Percentiles rank a stretch among this genome's conserved stretches.
Conservation (phyloP, 1,140 invertebrate genomes). For the Apis florea region DNA sequence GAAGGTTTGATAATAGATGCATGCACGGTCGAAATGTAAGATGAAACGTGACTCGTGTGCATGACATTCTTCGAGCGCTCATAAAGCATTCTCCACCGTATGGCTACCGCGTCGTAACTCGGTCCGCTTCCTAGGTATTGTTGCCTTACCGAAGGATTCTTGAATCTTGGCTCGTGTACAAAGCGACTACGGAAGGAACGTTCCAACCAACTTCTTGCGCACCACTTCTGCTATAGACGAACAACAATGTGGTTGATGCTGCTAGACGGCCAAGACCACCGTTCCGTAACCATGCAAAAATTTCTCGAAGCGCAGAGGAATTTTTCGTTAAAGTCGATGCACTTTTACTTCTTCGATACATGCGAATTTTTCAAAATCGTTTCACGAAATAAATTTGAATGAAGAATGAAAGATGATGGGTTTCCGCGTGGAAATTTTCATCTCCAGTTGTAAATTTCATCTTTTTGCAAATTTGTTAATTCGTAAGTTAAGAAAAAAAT, state of each 20-base stretch:
- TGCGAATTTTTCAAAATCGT: no score
- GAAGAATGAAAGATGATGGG: no score
- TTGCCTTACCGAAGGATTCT: conserved; percentile 58
- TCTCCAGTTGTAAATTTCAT: no score
- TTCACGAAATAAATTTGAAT: no score
- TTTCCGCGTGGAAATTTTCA: no score
- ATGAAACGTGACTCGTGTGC: conserved; percentile 50
- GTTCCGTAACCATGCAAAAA: conserved; percentile 17
- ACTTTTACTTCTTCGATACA: no score
- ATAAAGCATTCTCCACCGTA: conserved; percentile 55
- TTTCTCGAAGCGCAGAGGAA: background rate
- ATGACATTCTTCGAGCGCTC: conserved; percentile 56
- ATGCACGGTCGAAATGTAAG: conserved; percentile 33
- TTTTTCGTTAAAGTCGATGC: background rate
- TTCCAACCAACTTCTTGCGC: conserved; percentile 38
- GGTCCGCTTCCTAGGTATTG: conserved; percentile 66
- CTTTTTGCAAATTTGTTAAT: no score
- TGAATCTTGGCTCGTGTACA: conserved; percentile 24
- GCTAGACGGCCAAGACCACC: conserved; percentile 19
- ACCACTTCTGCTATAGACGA: conserved; percentile 19
- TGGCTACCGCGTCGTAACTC: conserved; percentile 64
- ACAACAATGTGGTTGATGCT: background rate
- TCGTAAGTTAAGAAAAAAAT: no score
- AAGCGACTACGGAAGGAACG: conserved; percentile 32
- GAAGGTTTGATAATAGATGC: background rate